A percentile compares a stretch with the other conserved stretches of the same genome.
Evolutionary conservation across 2,797 vertebrate species (phyloP).

Genomic region (Sparus aurata): DNA sequence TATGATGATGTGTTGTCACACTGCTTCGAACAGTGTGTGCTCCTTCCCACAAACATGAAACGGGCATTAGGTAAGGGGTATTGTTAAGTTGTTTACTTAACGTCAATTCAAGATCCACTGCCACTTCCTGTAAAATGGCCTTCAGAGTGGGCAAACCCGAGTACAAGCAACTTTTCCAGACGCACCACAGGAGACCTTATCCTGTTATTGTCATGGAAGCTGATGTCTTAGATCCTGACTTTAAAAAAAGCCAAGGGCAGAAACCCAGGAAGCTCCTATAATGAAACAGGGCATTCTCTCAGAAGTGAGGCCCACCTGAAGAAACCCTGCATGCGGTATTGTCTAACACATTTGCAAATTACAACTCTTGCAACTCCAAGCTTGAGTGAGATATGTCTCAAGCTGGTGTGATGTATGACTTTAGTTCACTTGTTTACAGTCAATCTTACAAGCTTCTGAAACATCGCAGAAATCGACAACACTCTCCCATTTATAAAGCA

Average conservation of each 20-base stretch:
- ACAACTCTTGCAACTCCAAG: slow-evolving; percentile 42
- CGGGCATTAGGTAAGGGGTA: slow-evolving; percentile 6
- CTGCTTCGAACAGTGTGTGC: slow-evolving; percentile 2
- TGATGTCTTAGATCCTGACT: slow-evolving; percentile 49
- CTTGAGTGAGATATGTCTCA: slow-evolving; percentile 70
- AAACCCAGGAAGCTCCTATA: slow-evolving; percentile 50
- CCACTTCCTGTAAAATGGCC: slow-evolving; percentile 42
- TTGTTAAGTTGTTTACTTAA: slow-evolving; percentile 58
- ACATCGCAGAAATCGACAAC: slow-evolving; percentile 19
- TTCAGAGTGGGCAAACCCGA: slow-evolving; percentile 25
- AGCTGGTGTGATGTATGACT: slow-evolving; percentile 61
- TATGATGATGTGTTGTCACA: background rate
- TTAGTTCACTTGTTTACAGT: slow-evolving; percentile 51
- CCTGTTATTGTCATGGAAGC: slow-evolving; percentile 70
- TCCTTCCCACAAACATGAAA: slow-evolving; percentile 16
- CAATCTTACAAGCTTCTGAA: slow-evolving; percentile 36
- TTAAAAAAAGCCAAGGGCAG: slow-evolving; percentile 24
- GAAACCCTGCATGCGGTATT: slow-evolving; percentile 37
- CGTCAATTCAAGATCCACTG: slow-evolving; percentile 38
- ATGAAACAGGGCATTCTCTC: slow-evolving; percentile 42
- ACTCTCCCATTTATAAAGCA: background rate
- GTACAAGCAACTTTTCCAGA: slow-evolving; percentile 37
- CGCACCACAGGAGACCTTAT: slow-evolving; percentile 48
- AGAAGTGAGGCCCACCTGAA: slow-evolving; percentile 45
- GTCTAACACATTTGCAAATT: slow-evolving; percentile 51